These are phyloP conservation scores for Mellivora capensis DNA, from an alignment of 2,113 vertebrate species.

Conservation along the genomic window DNA sequence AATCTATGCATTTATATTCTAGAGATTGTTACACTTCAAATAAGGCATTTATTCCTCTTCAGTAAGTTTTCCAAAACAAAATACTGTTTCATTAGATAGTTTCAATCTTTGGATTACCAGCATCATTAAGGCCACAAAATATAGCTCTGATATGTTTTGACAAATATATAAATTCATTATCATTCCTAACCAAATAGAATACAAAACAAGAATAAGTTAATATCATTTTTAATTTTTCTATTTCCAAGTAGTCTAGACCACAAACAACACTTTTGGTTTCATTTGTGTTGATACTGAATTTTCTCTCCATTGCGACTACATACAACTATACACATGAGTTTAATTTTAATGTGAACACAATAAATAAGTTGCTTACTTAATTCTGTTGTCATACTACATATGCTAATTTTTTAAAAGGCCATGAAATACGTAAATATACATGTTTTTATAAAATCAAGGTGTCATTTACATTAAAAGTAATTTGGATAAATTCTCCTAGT, in stretches of 20 bases:
- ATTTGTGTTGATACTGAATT: neutral
- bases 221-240: neutral
- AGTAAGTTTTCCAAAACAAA: neutral
- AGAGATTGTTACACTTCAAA: neutral
- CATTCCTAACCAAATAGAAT: neutral
- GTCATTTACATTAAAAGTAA: neutral
- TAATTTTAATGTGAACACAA: neutral
- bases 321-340: neutral
- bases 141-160: slow-evolving; percentile 59
- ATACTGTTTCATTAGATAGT: neutral
- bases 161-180: slow-evolving; percentile 70
- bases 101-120: slow-evolving; percentile 41
- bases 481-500: neutral
- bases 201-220: neutral
- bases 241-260: neutral
- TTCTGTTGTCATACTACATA: neutral
- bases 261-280: neutral
- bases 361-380: neutral
- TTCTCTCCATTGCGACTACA: neutral
- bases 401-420: neutral
- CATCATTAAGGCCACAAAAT: slow-evolving; percentile 55
- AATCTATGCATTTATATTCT: neutral
- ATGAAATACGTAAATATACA: neutral
- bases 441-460: neutral
- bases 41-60: neutral